Evolutionary conservation across 2,113 vertebrate genomes (phyloP), one percentile per base, ranked within the genome.

Genomic region (Myocastor coypus): DNA sequence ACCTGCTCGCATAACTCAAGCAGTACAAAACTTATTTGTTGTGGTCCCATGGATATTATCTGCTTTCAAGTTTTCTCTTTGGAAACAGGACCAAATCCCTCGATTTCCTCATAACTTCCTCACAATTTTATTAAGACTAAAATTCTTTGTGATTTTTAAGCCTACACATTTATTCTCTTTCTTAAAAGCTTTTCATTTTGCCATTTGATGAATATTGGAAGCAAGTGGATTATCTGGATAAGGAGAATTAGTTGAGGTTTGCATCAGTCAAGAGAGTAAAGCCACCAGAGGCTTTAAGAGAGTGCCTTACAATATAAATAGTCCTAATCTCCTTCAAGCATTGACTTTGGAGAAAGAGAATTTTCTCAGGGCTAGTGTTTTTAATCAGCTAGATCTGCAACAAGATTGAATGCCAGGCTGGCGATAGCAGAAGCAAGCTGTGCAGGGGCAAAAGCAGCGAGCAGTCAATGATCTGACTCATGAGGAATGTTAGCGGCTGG

Each of bases 161-260:
- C 84, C 96, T 94, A 32, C 55, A 46, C 95, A 87, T 94, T 94
- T 91, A 89, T 94, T 97, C 92, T 86, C 71, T 96, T 95, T 96
- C 96, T 97, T 96, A 95, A 97, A 97, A 97, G 96, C 97, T 97
- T 98, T 98, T 97, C 96, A 87, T 96, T 97, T 97, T 95, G 84
- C 94, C 75, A 68, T 97, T 96, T 96, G 97, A 97, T 98, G 97
- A 97, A 97, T 97, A 92, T 91, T 97, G 96, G 96, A 94, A 97
- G 89, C 1, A 0, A 97, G 97, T 95, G 96, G 97, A 97, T 97
- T 97, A 97, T 97, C 92, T 64, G 82, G 95, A 88, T 97, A 83
- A 95, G 84, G 59, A 91, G 90, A 96, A 97, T 97, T 96, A 98
- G 37, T 73, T 81, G 59, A 96, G 59, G 84, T 80, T 81, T 87